Evolutionary conservation across 2,888 invertebrate species (phyloP), one percentile per base, ranked within the genome.

Genomic region (Lepidochrysops patricia): DNA sequence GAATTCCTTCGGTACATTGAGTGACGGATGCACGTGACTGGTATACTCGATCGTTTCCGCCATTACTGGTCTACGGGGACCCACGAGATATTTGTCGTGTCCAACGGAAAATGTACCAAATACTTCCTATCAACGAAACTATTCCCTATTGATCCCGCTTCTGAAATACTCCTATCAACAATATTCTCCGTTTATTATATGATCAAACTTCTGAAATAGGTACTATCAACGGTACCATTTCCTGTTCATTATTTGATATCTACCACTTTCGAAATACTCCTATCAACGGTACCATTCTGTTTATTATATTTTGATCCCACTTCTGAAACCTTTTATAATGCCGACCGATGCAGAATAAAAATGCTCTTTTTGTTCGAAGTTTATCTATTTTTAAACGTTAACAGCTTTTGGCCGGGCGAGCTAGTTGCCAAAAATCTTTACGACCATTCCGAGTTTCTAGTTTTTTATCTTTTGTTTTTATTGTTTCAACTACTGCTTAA

Each of bases 11-110:
- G 27, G n/a, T 27, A 29, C 27, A 26, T 43, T 48, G 48, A 57
- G 61, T 15, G 35, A 12, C 32, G 25, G 65, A 13, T n/a, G 60
- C 71, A 74, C 63, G 68, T 64, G 65, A 63, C 64, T 64, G 60
- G 68, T 61, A 37, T 63, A 56, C 35, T 56, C 61, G 64, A 61
- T 60, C 63, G 58, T 61, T 57, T 57, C 58, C 19, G 43, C 37
- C 25, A 5, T 37, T 26, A 15, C 57, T 1, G 15, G 15, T 25
- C n/a, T 57, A 19, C 27, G 35, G 26, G 27, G 57, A 26, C 19
- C 15, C 27, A 15, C 6, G 27, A 49, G 32, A 9, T 49, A 49
- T 58, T 34, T 32, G 48, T 37, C 25, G 12, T 43, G 26, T 57
- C 29, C 37, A 27, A 29, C 43, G 4, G 19, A 34, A 15, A 57